Base-by-base conservation (phyloP, 2,888 invertebrate genomes). In the Monochamus alternatus region DNA sequence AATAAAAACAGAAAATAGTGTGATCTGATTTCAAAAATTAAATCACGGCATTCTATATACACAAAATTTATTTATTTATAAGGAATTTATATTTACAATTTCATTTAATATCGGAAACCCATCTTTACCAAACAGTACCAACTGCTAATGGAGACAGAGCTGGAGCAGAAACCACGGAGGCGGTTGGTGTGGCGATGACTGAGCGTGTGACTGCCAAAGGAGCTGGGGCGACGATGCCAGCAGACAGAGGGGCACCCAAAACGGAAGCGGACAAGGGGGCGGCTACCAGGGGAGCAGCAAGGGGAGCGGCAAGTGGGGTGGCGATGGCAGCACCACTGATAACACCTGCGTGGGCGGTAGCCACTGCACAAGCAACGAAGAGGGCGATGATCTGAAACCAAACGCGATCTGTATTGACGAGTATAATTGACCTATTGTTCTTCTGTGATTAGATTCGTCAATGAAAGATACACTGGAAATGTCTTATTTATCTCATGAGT, bases 221-320 rank as follows among this genome's bases (percentile, higher is more conserved):
- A n/a, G 51, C 67, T 52, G 65, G 51, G 22, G 65, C 65, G 31
- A 67, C 38, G 5, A 67, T 55, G 52, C 55, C 67, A 4, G 52
- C 38, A 38, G 67, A 9, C 1, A 67, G 38, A 55, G 67, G 67
- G 31, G 32, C 8, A 55, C 55, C 66, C 3, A 64, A 22, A 3
- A 64, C 64, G 44, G 64, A 64, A 12, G 38, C 38, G 38, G 38
- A 38, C 38, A 3, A 38, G 38, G 38, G 38, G 38, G 38, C 62
- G 62, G 62, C n/a, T n/a, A n/a, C n/a, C n/a, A n/a, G n/a, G n/a
- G n/a, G n/a, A n/a, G 43, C 43, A 38, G 38, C 44, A 8, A 64
- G 5, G 3, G 67, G 51, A 32, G 14, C 67, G 3, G 43, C 31
- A 9, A 63, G 43, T 8, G 63, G 63, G 10, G 63, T 32, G 32